phyloP scores from a whole-genome alignment of 1,140 invertebrate species.

The Temnothorax curvispinosus region DNA sequence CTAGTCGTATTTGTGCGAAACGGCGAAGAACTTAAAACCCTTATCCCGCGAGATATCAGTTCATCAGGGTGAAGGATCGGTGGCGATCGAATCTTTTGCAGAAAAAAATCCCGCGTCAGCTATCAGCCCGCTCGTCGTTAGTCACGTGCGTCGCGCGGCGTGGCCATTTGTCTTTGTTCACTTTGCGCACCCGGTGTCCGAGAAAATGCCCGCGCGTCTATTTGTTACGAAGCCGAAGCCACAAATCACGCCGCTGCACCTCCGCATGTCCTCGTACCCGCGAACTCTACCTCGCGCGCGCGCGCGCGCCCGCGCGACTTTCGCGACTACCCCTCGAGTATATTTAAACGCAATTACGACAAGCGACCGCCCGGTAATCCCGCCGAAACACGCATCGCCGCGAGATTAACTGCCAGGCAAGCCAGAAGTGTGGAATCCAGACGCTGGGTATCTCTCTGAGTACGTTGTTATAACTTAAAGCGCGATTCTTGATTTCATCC shows the following conservation, averaged over 20 bases:
- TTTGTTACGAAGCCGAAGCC: slow-evolving; percentile 67
- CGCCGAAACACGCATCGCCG: slow-evolving; percentile 57
- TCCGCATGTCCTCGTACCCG: slow-evolving; percentile 53
- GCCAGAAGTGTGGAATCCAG: slow-evolving; percentile 35
- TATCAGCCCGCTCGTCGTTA: slow-evolving; percentile 55
- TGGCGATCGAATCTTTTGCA: slow-evolving; percentile 44
- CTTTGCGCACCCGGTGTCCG: slow-evolving; percentile 64
- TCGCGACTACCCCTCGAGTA: slow-evolving; percentile 45
- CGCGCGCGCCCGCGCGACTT: not conserved
- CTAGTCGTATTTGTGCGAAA: not conserved
- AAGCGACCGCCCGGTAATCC: slow-evolving; percentile 68
- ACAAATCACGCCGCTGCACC: slow-evolving; percentile 71
- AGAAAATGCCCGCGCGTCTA: slow-evolving; percentile 65
- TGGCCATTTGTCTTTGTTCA: slow-evolving; percentile 67
- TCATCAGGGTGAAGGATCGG: slow-evolving; percentile 2
- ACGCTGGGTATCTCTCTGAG: slow-evolving; percentile 5
- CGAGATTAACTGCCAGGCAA: slow-evolving; percentile 67
- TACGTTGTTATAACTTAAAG: slow-evolving; percentile 39
- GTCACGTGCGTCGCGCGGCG: slow-evolving; percentile 47
- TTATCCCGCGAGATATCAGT: slow-evolving; percentile 11
- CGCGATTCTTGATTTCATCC: slow-evolving; percentile 30
- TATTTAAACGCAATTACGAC: slow-evolving; percentile 74
- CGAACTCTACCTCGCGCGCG: slow-evolving; percentile 57
- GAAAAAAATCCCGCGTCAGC: slow-evolving; percentile 49
- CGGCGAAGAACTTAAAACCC: not conserved